Evolutionary conservation across 1,140 invertebrate genomes (phyloP), one percentile per base, ranked within the genome.

Genomic region (Drosophila erecta): DNA sequence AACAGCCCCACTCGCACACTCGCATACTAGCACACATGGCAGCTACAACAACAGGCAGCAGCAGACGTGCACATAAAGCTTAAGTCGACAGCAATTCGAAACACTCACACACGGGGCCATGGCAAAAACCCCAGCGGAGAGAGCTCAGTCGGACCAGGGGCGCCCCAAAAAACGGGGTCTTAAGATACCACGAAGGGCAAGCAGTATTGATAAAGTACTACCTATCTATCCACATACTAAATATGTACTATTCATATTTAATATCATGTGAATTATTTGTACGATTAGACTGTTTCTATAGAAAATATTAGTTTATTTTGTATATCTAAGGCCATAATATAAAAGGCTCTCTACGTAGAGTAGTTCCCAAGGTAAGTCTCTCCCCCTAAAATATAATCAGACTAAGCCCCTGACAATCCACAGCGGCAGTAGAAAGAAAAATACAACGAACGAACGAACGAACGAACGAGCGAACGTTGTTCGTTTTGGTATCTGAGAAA

Each of bases 401-500:
- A 33, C 20, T 53, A 44, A 50, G 64, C 59, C 64, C 10, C 44
- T 67, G 64, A 5, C 14, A 35, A 47, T 33, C 47, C 54, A 62
- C 73, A 65, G 75, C 55, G 55, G 55, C 77, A 81, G 44, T 65
- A 62, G 49, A 55, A 78, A 74, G 69, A 81, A 83, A 83, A 83
- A 84, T 73, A 89, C 76, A 84, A 64, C 58, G 64, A 64, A 43
- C 59, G 24, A 30, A 30, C 27, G 27, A 30, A 30, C 27, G 27
- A 60, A 30, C 58, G 47, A 67, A 64, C 64, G 64, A 40, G 33
- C 66, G 35, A 70, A 61, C 81, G 65, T 61, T 87, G 81, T 86
- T 86, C 81, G 81, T 78, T 87, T 87, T 87, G 83, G 83, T 87
- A 87, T 87, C 84, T 84, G 84, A 89, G 79, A 89, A 87, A 89